phyloP scores from a whole-genome alignment of 2,888 invertebrate genomes.

The Oegoconia quadripuncta region DNA sequence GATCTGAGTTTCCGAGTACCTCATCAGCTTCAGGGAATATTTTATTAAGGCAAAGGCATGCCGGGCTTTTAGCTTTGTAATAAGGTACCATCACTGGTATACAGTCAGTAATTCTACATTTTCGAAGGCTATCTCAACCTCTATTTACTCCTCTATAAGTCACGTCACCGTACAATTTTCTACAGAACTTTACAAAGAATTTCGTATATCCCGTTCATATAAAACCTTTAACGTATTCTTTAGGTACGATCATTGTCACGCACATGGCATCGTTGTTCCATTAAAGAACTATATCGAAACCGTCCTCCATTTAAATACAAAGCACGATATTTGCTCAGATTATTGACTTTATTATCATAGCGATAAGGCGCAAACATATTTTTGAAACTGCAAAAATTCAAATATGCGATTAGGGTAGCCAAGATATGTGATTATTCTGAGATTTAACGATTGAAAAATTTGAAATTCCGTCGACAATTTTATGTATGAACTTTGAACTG shows the following conservation, averaged over 20 bases:
- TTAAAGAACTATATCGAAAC: slow-evolving; percentile 67
- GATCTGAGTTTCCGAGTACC: not conserved
- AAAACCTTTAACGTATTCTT: slow-evolving; percentile 61
- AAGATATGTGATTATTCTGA: no score
- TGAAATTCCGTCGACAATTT: no score
- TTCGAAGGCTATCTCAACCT: not conserved
- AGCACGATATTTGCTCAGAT: slow-evolving; percentile 2
- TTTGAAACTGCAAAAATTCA: no score
- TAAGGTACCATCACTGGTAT: no score
- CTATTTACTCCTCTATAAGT: slow-evolving; percentile 1
- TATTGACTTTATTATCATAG: no score
- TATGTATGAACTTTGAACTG: no score
- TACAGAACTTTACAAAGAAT: slow-evolving; percentile 7
- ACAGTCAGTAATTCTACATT: no score
- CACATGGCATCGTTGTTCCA: slow-evolving; percentile 68
- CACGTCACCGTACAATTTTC: slow-evolving; percentile 6
- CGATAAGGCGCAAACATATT: no score
- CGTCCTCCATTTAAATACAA: slow-evolving; percentile 23
- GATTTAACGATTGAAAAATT: no score
- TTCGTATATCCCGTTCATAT: slow-evolving; percentile 42
- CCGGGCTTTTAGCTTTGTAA: no score
- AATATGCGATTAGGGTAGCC: no score
- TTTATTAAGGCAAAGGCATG: no score
- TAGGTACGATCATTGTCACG: slow-evolving; percentile 74
- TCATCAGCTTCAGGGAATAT: not conserved